These are phyloP conservation scores for Marronus borbonicus DNA, from an alignment of 2,888 invertebrate genomes.

Conservation along the genomic window DNA sequence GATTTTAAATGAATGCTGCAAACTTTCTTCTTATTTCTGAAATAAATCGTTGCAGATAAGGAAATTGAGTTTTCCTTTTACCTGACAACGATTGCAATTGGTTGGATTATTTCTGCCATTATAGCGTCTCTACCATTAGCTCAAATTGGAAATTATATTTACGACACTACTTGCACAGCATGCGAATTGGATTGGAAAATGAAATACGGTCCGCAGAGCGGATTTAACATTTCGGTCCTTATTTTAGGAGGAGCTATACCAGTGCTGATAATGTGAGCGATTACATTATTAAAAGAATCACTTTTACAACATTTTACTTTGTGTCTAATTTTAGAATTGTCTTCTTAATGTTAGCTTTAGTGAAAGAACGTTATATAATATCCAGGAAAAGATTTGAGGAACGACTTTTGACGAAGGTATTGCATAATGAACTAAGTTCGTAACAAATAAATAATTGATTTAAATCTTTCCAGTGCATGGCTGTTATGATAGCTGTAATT, in stretches of 20 bases:
- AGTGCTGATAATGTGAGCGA: slow-evolving; percentile 71
- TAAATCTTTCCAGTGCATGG: slow-evolving; percentile 68
- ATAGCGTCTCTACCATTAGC: slow-evolving; percentile 72
- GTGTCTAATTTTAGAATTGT: slow-evolving; percentile 50
- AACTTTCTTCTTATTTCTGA: too few relatives aligned
- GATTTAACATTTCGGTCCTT: slow-evolving; percentile 70
- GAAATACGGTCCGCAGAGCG: slow-evolving; percentile 69
- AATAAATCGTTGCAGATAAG: slow-evolving; percentile 67
- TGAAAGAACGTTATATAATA: slow-evolving; percentile 39
- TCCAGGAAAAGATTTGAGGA: slow-evolving; percentile 40
- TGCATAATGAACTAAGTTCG: neutral
- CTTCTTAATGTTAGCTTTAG: slow-evolving; percentile 54
- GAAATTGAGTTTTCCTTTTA: slow-evolving; percentile 70
- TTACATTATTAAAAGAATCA: neutral
- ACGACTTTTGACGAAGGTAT: slow-evolving; percentile 55
- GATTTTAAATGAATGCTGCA: slow-evolving; percentile 53
- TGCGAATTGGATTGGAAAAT: slow-evolving; percentile 73
- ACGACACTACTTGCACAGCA: slow-evolving; percentile 72
- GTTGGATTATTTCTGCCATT: slow-evolving; percentile 70
- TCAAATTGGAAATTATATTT: slow-evolving; percentile 72
- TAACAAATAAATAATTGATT: slow-evolving; percentile 1
- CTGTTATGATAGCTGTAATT: slow-evolving; percentile 67
- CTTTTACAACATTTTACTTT: neutral
- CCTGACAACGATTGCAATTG: slow-evolving; percentile 69
- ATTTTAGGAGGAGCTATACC: slow-evolving; percentile 71